A percentile compares a stretch with the other conserved stretches of the same genome.
Evolutionary conservation across 1,140 invertebrate species (phyloP).

Genomic region (Pristionchus pacificus): DNA sequence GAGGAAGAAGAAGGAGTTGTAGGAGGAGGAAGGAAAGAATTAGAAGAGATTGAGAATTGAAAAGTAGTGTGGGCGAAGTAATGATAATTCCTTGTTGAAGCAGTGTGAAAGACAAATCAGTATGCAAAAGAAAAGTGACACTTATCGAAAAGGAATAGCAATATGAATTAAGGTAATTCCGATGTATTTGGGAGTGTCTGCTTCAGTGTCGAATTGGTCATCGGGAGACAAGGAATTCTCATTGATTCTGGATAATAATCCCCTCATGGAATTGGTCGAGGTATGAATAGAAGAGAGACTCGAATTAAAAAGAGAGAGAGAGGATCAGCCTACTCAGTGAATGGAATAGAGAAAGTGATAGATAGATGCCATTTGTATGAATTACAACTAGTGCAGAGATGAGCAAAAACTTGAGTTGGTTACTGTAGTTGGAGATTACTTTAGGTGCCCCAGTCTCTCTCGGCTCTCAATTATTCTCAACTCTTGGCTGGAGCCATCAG

Average conservation of each 20-base stretch:
- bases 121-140: constrained; percentile 77
- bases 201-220: constrained; percentile 72
- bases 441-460: constrained; percentile 68
- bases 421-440: not conserved
- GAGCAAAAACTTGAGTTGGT: too few species aligned
- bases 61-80: too few species aligned
- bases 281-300: not conserved
- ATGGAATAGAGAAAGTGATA: too few species aligned
- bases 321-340: too few species aligned
- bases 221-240: constrained; percentile 92
- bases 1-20: constrained; percentile 49
- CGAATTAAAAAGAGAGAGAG: too few species aligned
- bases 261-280: constrained; percentile 67
- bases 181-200: constrained; percentile 17
- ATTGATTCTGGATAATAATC: constrained; percentile 86
- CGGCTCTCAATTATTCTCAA: constrained; percentile 66
- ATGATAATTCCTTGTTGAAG: constrained; percentile 42
- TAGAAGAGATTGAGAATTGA: too few species aligned
- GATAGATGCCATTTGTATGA: too few species aligned
- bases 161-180: constrained; percentile 17
- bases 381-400: too few species aligned
- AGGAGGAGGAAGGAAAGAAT: too few species aligned
- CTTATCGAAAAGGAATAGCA: constrained; percentile 22
- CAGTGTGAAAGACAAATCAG: constrained; percentile 69
- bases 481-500: constrained; percentile 85